A percentile compares a stretch with the other conserved stretches of the same genome.
phyloP scores from a whole-genome alignment of 2,113 vertebrate genomes.

The Arothron firmamentum region DNA sequence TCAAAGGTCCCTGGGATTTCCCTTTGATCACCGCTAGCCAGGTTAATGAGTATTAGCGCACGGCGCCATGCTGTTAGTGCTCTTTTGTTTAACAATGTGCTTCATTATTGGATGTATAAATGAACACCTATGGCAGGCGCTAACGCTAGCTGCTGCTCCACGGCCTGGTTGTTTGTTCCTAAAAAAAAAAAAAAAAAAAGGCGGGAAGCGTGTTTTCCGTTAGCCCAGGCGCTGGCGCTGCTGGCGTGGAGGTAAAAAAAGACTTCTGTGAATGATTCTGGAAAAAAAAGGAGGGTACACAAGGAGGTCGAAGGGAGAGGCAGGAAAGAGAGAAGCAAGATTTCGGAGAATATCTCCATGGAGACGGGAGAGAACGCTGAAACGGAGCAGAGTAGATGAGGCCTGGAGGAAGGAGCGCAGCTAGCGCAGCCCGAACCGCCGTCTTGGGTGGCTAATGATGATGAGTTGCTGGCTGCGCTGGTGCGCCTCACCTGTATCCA shows the following conservation, averaged over 20 bases:
- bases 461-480: constrained; percentile 50
- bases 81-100: neutral
- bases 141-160: neutral
- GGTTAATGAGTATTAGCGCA: constrained; percentile 55
- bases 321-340: constrained; percentile 16
- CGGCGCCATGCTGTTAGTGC: no score
- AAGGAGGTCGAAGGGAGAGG: constrained; percentile 27
- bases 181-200: constrained; percentile 62
- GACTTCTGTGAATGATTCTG: neutral
- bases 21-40: constrained; percentile 44
- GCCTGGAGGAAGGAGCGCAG: neutral
- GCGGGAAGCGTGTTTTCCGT: constrained; percentile 14
- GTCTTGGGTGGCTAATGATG: constrained; percentile 71
- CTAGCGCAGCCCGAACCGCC: constrained; percentile 8
- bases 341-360: constrained; percentile 40
- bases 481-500: constrained; percentile 84
- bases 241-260: constrained; percentile 40
- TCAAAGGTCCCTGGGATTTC: constrained; percentile 3
- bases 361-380: constrained; percentile 36
- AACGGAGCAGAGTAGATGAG: constrained; percentile 2
- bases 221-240: constrained; percentile 4
- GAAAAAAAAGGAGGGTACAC: constrained; percentile 37
- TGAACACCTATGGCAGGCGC: neutral
- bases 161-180: constrained; percentile 42
- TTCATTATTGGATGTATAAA: constrained; percentile 1